Evolutionary conservation across 1,140 invertebrate species (phyloP), one percentile per base, ranked within the genome.

Genomic region (Monomorium pharaonis): DNA sequence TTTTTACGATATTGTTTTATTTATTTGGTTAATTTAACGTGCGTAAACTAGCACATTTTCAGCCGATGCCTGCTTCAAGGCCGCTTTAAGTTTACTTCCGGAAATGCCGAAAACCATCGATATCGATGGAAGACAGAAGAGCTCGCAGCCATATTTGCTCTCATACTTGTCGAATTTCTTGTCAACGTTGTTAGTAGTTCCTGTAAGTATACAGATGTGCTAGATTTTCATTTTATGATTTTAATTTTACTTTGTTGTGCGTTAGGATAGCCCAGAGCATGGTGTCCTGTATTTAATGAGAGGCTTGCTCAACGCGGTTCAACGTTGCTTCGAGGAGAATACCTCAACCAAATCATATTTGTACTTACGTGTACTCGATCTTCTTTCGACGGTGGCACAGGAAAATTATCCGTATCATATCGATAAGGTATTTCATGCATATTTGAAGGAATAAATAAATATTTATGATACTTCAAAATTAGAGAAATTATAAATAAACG

Each of bases 51-150:
- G 1, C 0, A 60, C 90, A 37, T 90, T 95, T 94, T 77, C 92
- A 98, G 98, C 98, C 77, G 98, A 99, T 96, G 98, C 98, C 2
- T 99, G 98, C 93, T 97, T 99, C 76, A 99, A 99, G 95, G 97
- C 98, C 56, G 97, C 98, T 0, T 96, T 99, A 12, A 97, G 96
- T 65, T 94, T 98, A 24, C 96, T 99, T 60, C 96, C 97, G 6
- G 98, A 99, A 89, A 95, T 98, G 90, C 97, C 97, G 0, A 96
- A 96, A 77, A 96, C 96, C n/a, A 95, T 98, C 70, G 97, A 98
- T 90, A 95, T 97, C 65, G 98, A 98, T 90, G 97, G 97, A 4
- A 97, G 97, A 91, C 95, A 96, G 18, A 96, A 96, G 89, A 96
- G 96, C 56, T 96, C 97, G 0, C 97, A 98, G 90, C 95, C 96